Base-by-base conservation (phyloP, 92 coral and sea anemone genomes). In the Pocillopora grandis region DNA sequence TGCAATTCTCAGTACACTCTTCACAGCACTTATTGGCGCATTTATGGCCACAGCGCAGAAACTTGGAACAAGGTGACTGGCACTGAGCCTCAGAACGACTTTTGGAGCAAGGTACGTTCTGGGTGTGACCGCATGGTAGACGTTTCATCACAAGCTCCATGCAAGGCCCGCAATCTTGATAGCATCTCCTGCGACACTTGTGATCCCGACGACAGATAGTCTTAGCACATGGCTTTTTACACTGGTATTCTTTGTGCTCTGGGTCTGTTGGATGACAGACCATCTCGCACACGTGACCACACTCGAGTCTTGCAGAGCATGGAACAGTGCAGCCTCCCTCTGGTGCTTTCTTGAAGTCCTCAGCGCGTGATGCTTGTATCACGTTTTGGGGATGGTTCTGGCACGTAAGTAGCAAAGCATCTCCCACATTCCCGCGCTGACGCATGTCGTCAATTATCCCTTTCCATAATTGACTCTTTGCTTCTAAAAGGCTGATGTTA, bases 221-320 rank as follows among this genome's bases (percentile, higher is more conserved):
- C 81, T 85, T 95, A 20, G 92, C 75, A 71, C 98, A 96, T 5
- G 85, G 89, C 74, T 96, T 86, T 14, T 86, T 72, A 71, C 98
- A 96, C 21, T 67, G 58, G 92, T 96, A 96, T 65, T 94, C 96
- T 59, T 75, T 65, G 67, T 96, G 98, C 21, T 86, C 72, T 15
- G 92, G 93, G 79, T 96, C 98, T 15, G 81, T 90, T 9, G 98
- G 98, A 85, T 96, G 98, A 71, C 98, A 96, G 1, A 90, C 92
- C 92, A 81, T 91, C 61, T 88, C 82, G 68, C 94, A 91, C 63
- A 89, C 92, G 87, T 91, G 94, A 67, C 94, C 94, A 61, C 94
- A 91, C 10, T 85, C 86, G 2, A 91, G 88, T 58, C 94, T 79
- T 57, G 92, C 73, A 52, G 81, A 66, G 59, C 98, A 96, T 9